Conservation (phyloP, 1,140 invertebrate species). For the Rhagoletis pomonella region DNA sequence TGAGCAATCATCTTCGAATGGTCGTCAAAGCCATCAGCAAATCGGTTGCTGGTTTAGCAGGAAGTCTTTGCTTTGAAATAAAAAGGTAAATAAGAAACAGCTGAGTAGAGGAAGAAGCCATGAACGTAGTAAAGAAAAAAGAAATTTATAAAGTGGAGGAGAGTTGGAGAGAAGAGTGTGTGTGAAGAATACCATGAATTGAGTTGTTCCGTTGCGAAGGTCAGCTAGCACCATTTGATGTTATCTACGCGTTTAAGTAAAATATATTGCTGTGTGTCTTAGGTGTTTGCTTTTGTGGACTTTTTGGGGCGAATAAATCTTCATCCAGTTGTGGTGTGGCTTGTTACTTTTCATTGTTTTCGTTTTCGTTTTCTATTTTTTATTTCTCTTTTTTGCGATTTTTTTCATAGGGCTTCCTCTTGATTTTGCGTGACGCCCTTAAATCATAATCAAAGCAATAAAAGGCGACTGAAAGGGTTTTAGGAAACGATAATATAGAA, state of each 20-base stretch:
- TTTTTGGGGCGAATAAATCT: background rate
- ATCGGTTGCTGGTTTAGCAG: background rate
- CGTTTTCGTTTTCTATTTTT: background rate
- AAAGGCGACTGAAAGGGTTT: too few relatives aligned
- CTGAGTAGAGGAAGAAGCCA: background rate
- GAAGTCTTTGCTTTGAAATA: background rate
- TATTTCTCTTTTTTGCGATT: background rate
- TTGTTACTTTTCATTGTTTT: background rate
- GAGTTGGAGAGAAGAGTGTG: background rate
- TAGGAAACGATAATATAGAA: too few relatives aligned
- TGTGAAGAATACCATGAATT: background rate
- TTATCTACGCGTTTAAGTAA: background rate
- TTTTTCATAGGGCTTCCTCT: too few relatives aligned
- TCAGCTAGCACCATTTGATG: background rate
- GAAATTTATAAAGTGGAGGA: background rate
- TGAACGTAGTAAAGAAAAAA: background rate
- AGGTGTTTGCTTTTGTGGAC: background rate
- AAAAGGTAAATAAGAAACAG: constrained; percentile 28
- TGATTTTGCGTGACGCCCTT: too few relatives aligned
- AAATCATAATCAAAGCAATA: too few relatives aligned
- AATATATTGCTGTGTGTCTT: background rate
- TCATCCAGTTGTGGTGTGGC: background rate
- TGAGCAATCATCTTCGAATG: background rate
- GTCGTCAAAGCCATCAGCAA: background rate
- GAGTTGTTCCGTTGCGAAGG: background rate